Percentiles rank a stretch among this genome's conserved stretches.
These are phyloP conservation scores for Geotrypetes seraphini DNA, from an alignment of 2,797 vertebrate genomes.

Conservation along the genomic window DNA sequence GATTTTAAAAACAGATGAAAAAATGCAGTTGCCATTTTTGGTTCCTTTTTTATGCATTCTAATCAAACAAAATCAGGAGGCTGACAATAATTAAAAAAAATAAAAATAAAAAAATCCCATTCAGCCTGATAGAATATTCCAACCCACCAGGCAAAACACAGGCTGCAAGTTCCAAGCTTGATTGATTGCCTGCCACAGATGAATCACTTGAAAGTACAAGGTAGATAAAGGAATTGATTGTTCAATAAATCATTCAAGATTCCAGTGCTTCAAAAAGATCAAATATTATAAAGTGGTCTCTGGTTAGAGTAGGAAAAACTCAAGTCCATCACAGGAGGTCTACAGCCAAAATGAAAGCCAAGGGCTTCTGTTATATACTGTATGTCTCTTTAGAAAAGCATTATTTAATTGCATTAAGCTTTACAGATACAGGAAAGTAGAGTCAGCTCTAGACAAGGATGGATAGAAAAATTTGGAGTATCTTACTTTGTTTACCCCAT, in stretches of 20 bases:
- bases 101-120: slow-evolving; percentile 23
- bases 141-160: slow-evolving; percentile 43
- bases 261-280: slow-evolving; percentile 40
- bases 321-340: not conserved
- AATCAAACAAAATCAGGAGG: slow-evolving; percentile 19
- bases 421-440: no score
- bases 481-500: no score
- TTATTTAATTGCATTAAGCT: no score
- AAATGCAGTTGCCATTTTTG: slow-evolving; percentile 44
- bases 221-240: slow-evolving; percentile 86
- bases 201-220: slow-evolving; percentile 74
- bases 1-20: no score
- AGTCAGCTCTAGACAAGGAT: no score
- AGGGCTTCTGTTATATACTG: no score
- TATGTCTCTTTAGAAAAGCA: no score
- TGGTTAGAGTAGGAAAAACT: slow-evolving; percentile 26
- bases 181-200: slow-evolving; percentile 76
- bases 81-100: no score
- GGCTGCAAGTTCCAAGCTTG: slow-evolving; percentile 55
- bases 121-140: slow-evolving; percentile 14
- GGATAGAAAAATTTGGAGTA: no score
- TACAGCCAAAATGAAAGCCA: no score
- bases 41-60: slow-evolving; percentile 23
- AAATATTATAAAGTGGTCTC: slow-evolving; percentile 64
- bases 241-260: slow-evolving; percentile 73